Base-by-base conservation (phyloP, 1,140 invertebrate species). In the Cryptotermes secundus region DNA sequence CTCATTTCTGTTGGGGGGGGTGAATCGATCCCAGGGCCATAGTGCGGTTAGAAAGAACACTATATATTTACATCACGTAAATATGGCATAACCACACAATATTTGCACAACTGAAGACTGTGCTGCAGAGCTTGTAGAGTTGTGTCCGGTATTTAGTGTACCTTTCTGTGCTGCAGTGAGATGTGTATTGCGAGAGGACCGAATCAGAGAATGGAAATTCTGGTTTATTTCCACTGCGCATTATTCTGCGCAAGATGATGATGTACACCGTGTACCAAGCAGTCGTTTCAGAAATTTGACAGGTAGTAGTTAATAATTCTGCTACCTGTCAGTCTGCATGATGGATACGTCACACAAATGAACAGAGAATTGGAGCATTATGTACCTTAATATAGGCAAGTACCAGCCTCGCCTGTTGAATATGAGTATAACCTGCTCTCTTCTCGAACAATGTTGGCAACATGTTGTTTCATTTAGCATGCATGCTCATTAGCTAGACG, bases 231-330 rank as follows among this genome's bases (percentile, higher is more conserved):
- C 38, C 6, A 14, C 38, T 14, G 38, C 38, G 24, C 53, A 59
- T 14, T 24, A 19, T 59, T 59, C 22, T 24, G 53, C 53, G 53
- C 53, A 59, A 59, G 4, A 59, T 19, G 53, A 7, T n/a, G 53
- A 1, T n/a, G 26, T 59, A 31, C 9, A 10, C 59, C 0, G 26
- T 72, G 59, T 31, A 72, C 59, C 59, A n/a, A 26, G 9, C 26
- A 72, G 10, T 31, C 59, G n/a, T 72, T 72, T 72, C n/a, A 16
- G 59, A 72, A 72, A 72, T 72, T 72, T 72, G 59, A 72, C 59
- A 72, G 59, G 59, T 72, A n/a, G 31, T 31, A 72, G 59, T 72
- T 72, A 72, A 72, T 72, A 72, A 72, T 72, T 72, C 59, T 31
- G 59, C 59, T 72, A 72, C 59, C 59, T 72, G 53, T 59, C 53